These are phyloP conservation scores for Pangasius mekongensis DNA, from an alignment of 2,797 vertebrate genomes.

Conservation along the genomic window DNA sequence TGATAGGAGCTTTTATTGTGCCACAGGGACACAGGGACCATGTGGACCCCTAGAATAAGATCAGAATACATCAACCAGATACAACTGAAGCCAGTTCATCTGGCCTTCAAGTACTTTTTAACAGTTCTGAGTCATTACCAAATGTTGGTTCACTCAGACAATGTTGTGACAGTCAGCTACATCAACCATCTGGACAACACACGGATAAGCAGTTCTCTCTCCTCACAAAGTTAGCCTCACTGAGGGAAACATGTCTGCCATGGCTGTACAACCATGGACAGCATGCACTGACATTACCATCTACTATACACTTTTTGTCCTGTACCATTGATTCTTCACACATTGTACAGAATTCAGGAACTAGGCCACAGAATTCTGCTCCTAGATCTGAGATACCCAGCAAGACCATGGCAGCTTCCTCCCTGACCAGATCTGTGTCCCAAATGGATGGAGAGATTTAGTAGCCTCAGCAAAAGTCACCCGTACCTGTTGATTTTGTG, in stretches of 20 bases:
- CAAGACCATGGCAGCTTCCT: not conserved
- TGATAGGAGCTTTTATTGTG: not conserved
- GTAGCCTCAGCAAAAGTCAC: not conserved
- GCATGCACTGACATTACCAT: not conserved
- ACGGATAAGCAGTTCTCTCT: not conserved
- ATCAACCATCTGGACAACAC: not conserved
- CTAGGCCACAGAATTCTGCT: not conserved
- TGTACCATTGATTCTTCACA: not conserved
- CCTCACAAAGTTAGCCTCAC: not conserved
- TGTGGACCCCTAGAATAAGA: not conserved
- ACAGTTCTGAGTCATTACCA: not conserved
- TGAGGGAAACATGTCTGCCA: not conserved
- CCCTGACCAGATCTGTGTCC: not conserved
- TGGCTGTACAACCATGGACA: not conserved
- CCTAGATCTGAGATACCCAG: not conserved
- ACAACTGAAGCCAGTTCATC: not conserved
- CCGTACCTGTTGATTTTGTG: not conserved
- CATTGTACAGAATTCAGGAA: not conserved
- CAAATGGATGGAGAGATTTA: not conserved
- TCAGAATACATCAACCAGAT: not conserved
- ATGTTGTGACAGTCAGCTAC: not conserved
- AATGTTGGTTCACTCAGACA: not conserved
- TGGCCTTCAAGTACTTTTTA: not conserved
- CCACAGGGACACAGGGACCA: not conserved
- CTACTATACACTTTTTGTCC: not conserved